Base-by-base conservation (phyloP, 1,140 invertebrate species). In the Lepidurus arcticus region DNA sequence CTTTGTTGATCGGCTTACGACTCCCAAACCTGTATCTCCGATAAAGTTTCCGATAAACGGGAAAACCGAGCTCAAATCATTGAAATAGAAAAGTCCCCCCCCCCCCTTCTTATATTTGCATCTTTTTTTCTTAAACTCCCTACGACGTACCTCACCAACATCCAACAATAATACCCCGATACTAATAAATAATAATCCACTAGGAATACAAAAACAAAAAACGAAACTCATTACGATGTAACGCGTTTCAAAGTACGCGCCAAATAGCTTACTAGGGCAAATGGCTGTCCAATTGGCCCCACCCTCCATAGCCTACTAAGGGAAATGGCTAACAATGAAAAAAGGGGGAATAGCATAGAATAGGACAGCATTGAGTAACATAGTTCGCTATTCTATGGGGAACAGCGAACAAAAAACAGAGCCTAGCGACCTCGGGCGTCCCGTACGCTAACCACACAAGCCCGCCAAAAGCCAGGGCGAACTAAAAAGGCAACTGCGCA, bases 381-480 rank as follows among this genome's bases (percentile, higher is more conserved):
- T 16, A 53, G 47, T 11, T n/a, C 11, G 21, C 13, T n/a, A 1
- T 11, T 53, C 6, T 11, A 53, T 16, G 47, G 47, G 7, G 47
- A 53, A 53, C 5, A 53, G 53, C 21, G 53, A 13, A 65, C 53
- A 65, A 65, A 65, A 65, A 13, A 65, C 0, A 21, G 9, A 21
- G 53, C 53, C 53, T 65, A 21, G 53, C 53, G 53, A 65, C 53
- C 53, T 65, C 53, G 16, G 21, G 53, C 21, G 53, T 65, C 53
- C 21, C 53, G 53, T 65, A 16, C n/a, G 13, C n/a, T 65, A 65
- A 65, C 53, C 53, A 65, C 21, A 65, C 13, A 1, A 65, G 53
- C 53, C 53, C 53, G 53, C 53, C 53, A 65, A 65, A 65, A 13
- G 53, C 53, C 53, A 65, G 21, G 21, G 53, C n/a, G 53, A 13